Conservation (phyloP, 2,113 vertebrate species). For the Rhinopomastus cyanomelas region DNA sequence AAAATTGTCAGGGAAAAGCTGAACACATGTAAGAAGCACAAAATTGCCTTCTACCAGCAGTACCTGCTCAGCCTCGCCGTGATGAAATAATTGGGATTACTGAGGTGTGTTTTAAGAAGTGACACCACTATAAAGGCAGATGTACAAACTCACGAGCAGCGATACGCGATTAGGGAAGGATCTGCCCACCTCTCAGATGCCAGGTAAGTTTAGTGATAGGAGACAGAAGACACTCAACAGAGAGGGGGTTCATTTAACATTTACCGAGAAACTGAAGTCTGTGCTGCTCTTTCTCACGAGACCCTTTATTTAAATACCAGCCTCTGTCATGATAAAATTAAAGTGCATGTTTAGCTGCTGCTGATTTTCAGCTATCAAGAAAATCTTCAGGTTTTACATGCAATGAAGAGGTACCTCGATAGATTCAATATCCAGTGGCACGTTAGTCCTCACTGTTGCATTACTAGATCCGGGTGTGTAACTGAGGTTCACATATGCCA, state of each 20-base stretch:
- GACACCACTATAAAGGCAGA: neutral
- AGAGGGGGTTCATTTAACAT: too few species aligned
- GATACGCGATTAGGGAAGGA: neutral
- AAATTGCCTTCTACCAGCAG: neutral
- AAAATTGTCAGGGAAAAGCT: neutral
- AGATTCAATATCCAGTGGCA: neutral
- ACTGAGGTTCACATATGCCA: neutral
- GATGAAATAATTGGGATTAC: neutral
- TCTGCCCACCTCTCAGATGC: neutral
- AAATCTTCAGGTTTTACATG: neutral
- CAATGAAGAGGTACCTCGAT: constrained; percentile 20
- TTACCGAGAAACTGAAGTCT: neutral
- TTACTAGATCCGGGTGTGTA: neutral
- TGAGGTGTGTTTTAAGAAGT: neutral
- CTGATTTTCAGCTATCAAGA: neutral
- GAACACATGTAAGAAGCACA: neutral
- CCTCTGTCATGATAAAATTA: neutral
- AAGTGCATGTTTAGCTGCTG: neutral
- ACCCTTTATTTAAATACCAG: neutral
- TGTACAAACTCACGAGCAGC: too few species aligned
- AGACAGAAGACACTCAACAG: neutral
- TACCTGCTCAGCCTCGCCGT: neutral
- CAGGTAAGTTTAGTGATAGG: neutral
- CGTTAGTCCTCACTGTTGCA: constrained; percentile 1
- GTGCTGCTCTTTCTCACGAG: neutral